phyloP scores from a whole-genome alignment of 1,140 invertebrate genomes.

The Cyphomyrmex costatus region DNA sequence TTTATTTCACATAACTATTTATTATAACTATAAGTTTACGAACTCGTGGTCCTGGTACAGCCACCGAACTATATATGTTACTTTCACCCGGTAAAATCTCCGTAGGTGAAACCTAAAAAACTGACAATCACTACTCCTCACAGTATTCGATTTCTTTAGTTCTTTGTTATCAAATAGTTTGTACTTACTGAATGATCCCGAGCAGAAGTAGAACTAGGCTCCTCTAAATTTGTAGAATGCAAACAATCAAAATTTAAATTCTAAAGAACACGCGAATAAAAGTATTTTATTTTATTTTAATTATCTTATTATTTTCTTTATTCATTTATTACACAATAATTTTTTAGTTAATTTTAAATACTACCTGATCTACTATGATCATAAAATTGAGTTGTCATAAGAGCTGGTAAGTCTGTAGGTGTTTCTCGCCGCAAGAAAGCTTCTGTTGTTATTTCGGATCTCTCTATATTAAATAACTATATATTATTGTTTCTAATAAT shows the following conservation, averaged over 20 bases:
- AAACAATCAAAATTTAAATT: constrained; percentile 12
- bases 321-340: background rate
- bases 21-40: constrained; percentile 46
- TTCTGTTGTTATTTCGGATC: constrained; percentile 24
- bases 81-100: constrained; percentile 77
- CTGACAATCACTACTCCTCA: background rate
- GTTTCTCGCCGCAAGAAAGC: constrained; percentile 1
- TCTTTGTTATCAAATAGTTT: background rate
- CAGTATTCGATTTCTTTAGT: background rate
- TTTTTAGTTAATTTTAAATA: background rate
- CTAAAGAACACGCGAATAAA: background rate
- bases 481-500: background rate
- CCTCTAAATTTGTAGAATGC: constrained; percentile 10
- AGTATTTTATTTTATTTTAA: constrained; percentile 9
- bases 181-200: constrained; percentile 40
- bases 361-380: constrained; percentile 39
- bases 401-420: constrained; percentile 61
- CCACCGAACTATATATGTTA: constrained; percentile 71
- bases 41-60: constrained; percentile 73
- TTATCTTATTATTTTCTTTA: background rate
- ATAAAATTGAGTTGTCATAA: constrained; percentile 51
- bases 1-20: background rate
- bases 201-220: constrained; percentile 23
- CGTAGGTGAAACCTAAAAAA: constrained; percentile 60
- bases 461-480: constrained; percentile 44